Evolutionary conservation across 2,113 vertebrate species (phyloP), one percentile per base, ranked within the genome.

Genomic region (Rutilus rutilus): DNA sequence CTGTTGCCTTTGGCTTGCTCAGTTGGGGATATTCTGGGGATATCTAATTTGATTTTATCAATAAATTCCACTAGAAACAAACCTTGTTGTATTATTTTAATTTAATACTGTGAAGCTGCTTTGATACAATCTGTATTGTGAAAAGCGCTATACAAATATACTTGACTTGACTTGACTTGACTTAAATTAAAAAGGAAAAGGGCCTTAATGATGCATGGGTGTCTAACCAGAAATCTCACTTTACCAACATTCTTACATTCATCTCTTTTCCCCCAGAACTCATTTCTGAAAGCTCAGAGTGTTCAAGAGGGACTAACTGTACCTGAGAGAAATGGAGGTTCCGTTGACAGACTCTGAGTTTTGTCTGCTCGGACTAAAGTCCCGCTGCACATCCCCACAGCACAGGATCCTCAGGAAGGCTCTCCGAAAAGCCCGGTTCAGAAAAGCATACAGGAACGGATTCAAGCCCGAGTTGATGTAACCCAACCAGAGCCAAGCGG

Each of bases 401-500:
- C 95, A 95, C 60, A 96, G 93, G 75, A 95, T 95, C 74, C 95
- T 91, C 23, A 95, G 91, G 80, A 96, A 96, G 0, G 95, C 95
- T 80, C 95, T 92, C 19, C 95, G 94, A 86, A 96, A 96, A 11
- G 95, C 95, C 11, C 94, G 92, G 91, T 95, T 96, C 84, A 96
- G 92, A 89, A 95, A 95, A 86, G 95, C 95, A 11, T 96, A 96
- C 11, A 96, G 91, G 90, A 96, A 95, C 2, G 95, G 95, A 90
- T 96, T 96, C 83, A 96, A 87, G 50, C 94, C 95, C 3, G 95
- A 96, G 91, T 96, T 96, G 67, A 96, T 93, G 84, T 96, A 96
- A 30, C 95, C 95, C 1, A 96, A 92, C 95, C 95, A 96, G 65
- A 96, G 89, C 95, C 95, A 95, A 39, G 94, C 93, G 39, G 94